phyloP scores from a whole-genome alignment of 2,113 vertebrate species.

The Eulemur macaco region DNA sequence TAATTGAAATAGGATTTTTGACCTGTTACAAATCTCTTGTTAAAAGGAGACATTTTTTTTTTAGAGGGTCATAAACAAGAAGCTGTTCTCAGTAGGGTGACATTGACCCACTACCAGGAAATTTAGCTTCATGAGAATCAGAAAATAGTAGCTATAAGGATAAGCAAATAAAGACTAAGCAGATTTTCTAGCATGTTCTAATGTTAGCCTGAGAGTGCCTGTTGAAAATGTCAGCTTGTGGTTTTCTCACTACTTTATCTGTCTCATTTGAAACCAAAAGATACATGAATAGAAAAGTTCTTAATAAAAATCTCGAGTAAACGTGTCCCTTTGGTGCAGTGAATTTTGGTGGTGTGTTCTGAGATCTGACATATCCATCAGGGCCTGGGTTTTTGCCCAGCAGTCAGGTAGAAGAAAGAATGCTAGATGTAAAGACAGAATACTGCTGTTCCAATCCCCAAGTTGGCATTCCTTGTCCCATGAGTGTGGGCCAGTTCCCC shows the following conservation, averaged over 20 bases:
- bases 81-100: not conserved
- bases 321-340: not conserved
- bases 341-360: not conserved
- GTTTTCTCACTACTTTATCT: not conserved
- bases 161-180: not conserved
- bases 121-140: not conserved
- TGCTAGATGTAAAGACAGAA: not conserved
- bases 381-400: no score
- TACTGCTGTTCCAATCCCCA: fast-evolving
- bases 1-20: not conserved
- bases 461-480: not conserved
- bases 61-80: not conserved
- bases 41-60: not conserved
- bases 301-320: not conserved
- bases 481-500: fast-evolving
- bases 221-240: not conserved
- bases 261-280: not conserved
- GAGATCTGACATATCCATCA: not conserved
- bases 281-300: not conserved
- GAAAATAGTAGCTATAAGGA: not conserved
- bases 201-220: not conserved
- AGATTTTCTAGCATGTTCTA: not conserved
- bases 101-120: not conserved
- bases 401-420: not conserved
- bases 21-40: not conserved